These are phyloP conservation scores for Drosophila nr. perissopoda DNA, from an alignment of 2,888 invertebrate species.

Conservation along the genomic window DNA sequence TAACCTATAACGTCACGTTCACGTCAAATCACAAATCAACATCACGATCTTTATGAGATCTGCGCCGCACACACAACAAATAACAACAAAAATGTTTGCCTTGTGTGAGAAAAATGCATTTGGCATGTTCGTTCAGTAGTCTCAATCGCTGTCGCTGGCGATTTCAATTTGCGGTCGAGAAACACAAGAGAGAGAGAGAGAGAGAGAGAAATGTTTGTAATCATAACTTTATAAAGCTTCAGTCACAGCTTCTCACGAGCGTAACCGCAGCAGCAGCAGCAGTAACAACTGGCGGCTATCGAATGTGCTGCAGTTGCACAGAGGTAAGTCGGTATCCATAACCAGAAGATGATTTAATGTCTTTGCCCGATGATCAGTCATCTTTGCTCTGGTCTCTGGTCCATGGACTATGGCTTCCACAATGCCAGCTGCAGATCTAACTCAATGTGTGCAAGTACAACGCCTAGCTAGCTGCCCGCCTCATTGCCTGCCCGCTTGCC, in stretches of 20 bases:
- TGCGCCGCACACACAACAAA: conserved; percentile 23
- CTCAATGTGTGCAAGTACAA: conserved; percentile 43
- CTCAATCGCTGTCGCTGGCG: conserved; percentile 34
- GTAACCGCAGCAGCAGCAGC: conserved; percentile 57
- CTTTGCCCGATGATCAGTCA: conserved; percentile 70
- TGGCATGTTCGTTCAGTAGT: conserved; percentile 28
- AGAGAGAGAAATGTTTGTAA: conserved; percentile 55
- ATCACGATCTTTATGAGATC: conserved; percentile 44
- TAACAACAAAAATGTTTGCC: conserved; percentile 24
- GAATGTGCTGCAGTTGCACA: conserved; percentile 41
- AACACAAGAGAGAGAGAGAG: background rate
- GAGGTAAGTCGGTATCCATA: conserved; percentile 28
- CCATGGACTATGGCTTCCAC: conserved; percentile 25
- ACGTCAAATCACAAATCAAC: conserved; percentile 30
- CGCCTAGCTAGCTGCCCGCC: conserved; percentile 46
- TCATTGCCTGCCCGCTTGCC: conserved; percentile 1
- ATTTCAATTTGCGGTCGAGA: conserved; percentile 55
- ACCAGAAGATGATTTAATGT: conserved; percentile 69
- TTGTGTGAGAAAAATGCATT: conserved; percentile 51
- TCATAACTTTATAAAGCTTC: conserved; percentile 62
- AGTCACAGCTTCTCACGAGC: conserved; percentile 64
- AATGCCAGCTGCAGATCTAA: conserved; percentile 17
- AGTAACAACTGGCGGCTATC: conserved; percentile 40
- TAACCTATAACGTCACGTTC: conserved; percentile 25
- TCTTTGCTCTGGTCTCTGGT: conserved; percentile 40